Conservation (phyloP, 2,888 invertebrate genomes). For the Rotaria macrura region DNA sequence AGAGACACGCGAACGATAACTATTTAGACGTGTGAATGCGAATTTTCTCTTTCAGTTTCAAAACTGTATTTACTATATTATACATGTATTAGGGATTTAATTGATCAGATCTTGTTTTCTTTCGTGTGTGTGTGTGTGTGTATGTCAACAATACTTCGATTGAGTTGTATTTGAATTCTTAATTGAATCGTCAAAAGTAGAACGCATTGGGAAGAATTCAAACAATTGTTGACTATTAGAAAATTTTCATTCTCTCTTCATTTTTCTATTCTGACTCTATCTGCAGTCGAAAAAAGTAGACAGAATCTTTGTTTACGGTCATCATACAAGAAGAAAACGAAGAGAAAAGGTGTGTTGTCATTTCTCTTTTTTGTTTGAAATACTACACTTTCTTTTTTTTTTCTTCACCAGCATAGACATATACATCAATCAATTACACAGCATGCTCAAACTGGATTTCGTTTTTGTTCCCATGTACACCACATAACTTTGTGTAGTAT, state of each 20-base stretch:
- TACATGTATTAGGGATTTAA: background rate
- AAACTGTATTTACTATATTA: background rate
- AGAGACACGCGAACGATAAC: background rate
- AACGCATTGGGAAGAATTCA: background rate
- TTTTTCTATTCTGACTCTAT: background rate
- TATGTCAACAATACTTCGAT: too few relatives aligned
- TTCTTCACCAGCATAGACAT: background rate
- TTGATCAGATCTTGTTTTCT: background rate
- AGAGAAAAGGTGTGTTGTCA: background rate
- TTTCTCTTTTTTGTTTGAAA: background rate
- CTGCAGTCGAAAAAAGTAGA: background rate
- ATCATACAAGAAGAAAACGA: background rate
- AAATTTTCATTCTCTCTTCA: background rate
- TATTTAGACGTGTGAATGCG: background rate
- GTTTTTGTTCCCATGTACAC: background rate
- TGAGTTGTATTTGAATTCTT: background rate
- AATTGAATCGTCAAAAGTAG: background rate
- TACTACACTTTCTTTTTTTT: too few relatives aligned
- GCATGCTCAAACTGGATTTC: background rate
- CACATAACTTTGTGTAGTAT: background rate
- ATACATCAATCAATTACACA: background rate
- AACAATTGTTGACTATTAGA: background rate
- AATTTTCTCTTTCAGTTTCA: background rate
- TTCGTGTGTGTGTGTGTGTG: background rate
- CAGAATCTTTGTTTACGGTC: background rate